Percentiles rank a stretch among this genome's conserved stretches.
Conservation (phyloP, 2,888 invertebrate species). For the Baccha elongata region DNA sequence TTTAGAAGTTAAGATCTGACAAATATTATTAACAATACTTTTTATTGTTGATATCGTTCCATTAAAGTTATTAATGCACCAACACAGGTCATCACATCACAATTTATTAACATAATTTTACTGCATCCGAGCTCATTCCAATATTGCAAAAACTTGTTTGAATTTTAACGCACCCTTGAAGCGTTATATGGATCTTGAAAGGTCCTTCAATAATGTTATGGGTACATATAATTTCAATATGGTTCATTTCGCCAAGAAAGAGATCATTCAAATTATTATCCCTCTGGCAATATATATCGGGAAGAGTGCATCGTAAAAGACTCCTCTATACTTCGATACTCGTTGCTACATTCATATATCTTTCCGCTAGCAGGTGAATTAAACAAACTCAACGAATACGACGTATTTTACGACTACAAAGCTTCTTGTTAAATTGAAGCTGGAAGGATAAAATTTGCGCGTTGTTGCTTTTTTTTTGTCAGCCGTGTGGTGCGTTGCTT, state of each 20-base stretch:
- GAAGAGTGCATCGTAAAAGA: conserved; percentile 64
- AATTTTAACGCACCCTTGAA: conserved; percentile 19
- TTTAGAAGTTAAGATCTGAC: no score
- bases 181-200: conserved; percentile 27
- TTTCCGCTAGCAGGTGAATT: conserved; percentile 56
- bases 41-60: no score
- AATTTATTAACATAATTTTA: conserved; percentile 13
- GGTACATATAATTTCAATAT: conserved; percentile 38
- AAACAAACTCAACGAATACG: conserved; percentile 35
- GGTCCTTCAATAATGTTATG: conserved; percentile 35
- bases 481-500: conserved; percentile 14
- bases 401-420: conserved; percentile 51
- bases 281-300: conserved; percentile 35
- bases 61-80: background rate
- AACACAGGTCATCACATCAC: background rate
- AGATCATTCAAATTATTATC: conserved; percentile 63
- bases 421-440: conserved; percentile 16
- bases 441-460: conserved; percentile 17
- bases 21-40: no score
- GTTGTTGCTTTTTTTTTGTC: conserved; percentile 3
- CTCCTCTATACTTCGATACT: no score
- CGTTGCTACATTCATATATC: no score
- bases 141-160: conserved; percentile 26
- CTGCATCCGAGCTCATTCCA: conserved; percentile 23
- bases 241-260: conserved; percentile 5